A percentile compares a stretch with the other conserved stretches of the same genome.
Conservation (phyloP, 2,113 vertebrate genomes). For the Nothoprocta perdicaria region DNA sequence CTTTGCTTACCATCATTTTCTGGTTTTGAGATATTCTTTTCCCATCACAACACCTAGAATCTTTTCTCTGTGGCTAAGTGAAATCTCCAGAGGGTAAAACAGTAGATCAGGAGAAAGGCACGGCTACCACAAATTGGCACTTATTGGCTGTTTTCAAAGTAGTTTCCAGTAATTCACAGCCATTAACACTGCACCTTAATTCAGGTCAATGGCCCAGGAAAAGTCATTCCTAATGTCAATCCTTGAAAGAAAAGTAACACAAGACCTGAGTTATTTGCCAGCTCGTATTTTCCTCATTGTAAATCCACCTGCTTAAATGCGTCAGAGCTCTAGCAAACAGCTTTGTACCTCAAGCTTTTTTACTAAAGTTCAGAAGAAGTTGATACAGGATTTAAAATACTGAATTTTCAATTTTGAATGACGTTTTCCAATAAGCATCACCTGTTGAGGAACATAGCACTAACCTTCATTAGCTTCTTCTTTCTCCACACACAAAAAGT, state of each 20-base stretch:
- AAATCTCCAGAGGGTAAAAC: neutral
- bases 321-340: neutral
- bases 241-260: neutral
- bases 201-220: neutral
- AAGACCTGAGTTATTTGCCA: neutral
- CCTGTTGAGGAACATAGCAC: neutral
- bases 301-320: constrained; percentile 6
- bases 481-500: neutral
- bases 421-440: neutral
- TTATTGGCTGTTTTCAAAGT: neutral
- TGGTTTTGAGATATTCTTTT: neutral
- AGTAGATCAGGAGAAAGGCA: neutral
- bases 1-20: neutral
- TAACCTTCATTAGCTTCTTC: neutral
- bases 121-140: neutral
- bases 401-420: neutral
- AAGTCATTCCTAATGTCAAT: neutral
- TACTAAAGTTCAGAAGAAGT: neutral
- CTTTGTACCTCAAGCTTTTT: neutral
- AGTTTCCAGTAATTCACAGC: constrained; percentile 1
- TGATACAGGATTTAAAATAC: neutral
- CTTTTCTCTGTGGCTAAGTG: neutral
- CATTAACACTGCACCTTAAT: neutral
- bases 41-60: neutral
- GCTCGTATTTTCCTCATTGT: neutral